Evolutionary conservation across 2,113 vertebrate genomes (phyloP).

Genomic region (Microcebus tavaratra): DNA sequence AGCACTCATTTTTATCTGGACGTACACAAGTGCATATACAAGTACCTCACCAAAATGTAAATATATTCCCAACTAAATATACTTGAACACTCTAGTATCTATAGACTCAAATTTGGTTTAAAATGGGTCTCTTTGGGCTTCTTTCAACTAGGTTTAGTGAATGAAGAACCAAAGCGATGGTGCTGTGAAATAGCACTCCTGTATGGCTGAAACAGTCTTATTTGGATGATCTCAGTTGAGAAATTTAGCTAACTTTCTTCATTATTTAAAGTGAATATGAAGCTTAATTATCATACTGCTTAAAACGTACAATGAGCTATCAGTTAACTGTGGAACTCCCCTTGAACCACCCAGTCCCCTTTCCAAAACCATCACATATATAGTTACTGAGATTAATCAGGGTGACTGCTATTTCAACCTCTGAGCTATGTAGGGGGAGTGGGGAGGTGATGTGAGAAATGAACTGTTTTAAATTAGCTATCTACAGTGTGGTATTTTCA

Average conservation of each 20-base stretch:
- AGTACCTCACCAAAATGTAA: background rate
- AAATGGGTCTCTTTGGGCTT: background rate
- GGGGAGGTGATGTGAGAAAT: background rate
- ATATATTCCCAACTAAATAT: conserved; percentile 10
- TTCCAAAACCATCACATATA: background rate
- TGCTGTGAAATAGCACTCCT: background rate
- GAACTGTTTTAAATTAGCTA: background rate
- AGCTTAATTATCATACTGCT: background rate
- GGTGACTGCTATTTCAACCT: background rate
- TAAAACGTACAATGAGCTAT: background rate
- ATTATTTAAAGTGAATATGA: background rate
- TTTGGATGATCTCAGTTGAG: background rate
- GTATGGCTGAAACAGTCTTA: background rate
- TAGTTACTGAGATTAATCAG: background rate
- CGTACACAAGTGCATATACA: background rate
- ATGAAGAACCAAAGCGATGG: background rate
- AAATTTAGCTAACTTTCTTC: background rate
- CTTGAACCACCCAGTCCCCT: background rate
- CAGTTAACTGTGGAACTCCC: background rate
- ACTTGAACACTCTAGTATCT: background rate
- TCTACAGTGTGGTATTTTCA: background rate
- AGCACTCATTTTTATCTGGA: background rate
- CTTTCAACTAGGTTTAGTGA: conserved; percentile 27
- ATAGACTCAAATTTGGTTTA: background rate
- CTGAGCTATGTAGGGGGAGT: background rate